These are phyloP conservation scores for Heliocidaris tuberculata DNA, from an alignment of 35 echinoderm and acorn worm species.

Conservation along the genomic window DNA sequence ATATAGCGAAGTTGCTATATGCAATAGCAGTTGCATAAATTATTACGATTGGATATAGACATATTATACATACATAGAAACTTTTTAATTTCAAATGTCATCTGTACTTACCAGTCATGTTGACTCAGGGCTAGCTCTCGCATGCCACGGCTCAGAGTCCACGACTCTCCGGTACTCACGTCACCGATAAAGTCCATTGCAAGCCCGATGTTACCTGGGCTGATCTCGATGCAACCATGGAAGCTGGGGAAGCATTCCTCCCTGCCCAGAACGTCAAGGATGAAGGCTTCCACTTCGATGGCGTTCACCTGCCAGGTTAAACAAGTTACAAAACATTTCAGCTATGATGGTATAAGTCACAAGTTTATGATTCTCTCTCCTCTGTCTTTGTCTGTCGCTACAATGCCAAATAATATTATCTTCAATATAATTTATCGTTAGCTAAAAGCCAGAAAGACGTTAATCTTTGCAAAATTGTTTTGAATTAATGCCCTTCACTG, in stretches of 20 bases:
- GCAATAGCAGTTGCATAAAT: too few species aligned
- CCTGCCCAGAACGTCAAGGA: neutral
- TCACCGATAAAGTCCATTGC: neutral
- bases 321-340: neutral
- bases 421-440: neutral
- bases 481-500: too few species aligned
- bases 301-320: neutral
- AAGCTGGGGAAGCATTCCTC: neutral
- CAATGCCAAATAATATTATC: neutral
- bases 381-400: too few species aligned
- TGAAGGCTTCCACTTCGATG: neutral
- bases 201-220: neutral
- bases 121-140: too few species aligned
- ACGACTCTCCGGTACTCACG: neutral
- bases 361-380: too few species aligned
- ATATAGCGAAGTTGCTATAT: too few species aligned
- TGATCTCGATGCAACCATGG: neutral
- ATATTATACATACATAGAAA: too few species aligned
- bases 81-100: too few species aligned
- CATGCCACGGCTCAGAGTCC: neutral
- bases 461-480: neutral
- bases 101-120: too few species aligned
- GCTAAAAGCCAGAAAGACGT: neutral
- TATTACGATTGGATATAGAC: too few species aligned
- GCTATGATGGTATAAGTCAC: too few species aligned